Evolutionary conservation across 2,113 vertebrate genomes (phyloP), one percentile per base, ranked within the genome.

Genomic region (Puntigrus tetrazona): DNA sequence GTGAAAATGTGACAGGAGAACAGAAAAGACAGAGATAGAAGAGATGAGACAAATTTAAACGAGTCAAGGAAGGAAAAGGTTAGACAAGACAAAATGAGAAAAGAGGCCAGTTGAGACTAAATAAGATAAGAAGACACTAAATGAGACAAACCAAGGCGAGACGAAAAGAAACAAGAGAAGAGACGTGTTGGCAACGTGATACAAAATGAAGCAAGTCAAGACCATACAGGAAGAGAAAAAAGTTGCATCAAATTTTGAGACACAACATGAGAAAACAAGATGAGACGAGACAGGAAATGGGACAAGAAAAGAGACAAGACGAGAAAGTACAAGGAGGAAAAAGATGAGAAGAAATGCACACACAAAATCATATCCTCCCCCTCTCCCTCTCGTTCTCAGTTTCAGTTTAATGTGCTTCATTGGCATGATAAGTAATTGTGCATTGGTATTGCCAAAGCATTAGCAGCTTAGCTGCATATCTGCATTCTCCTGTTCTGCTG

Each of bases 371-470:
- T 25, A 29, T 61, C 34, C 29, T 20, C n/a, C n/a, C n/a, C 45
- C 47, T 1, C 38, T 36, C 57, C 3, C n/a, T 75, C 69, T 38
- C 31, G 20, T 70, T 86, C 36, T n/a, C 55, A 50, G 73, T 75
- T 75, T 75, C 73, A 75, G 27, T 50, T 43, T 50, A 75, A 45
- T 47, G 43, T 47, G 72, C 25, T 50, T 50, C 50, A 75, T 50
- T 47, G 43, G 16, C 73, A 75, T 18, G 16, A 75, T 50, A 75
- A 75, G 45, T 75, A 75, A n/a, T 75, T 75, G 27, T 75, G 29
- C 73, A 75, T 50, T 50, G 27, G 41, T 31, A 18, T 50, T 75
- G 43, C 73, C 43, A 75, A 50, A 75, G 31, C 31, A 36, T 57
- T 38, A 78, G 50, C 9, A 13, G n/a, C 65, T 70, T 52, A 34